These are phyloP conservation scores for Syrrhaptes paradoxus DNA, from an alignment of 2,113 vertebrate genomes.

Conservation along the genomic window DNA sequence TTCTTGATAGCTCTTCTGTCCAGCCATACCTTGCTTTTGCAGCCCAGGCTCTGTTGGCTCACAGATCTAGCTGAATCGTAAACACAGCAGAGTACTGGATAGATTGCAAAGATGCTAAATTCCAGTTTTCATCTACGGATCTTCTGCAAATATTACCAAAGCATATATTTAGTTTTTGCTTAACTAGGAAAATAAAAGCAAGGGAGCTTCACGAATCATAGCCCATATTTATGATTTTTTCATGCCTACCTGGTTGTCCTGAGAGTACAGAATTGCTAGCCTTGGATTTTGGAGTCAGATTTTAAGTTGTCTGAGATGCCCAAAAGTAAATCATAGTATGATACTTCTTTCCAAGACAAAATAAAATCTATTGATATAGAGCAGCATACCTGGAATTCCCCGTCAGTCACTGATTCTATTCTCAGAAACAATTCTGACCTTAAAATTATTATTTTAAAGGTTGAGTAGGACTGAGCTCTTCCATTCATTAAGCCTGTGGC, in stretches of 20 bases:
- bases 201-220: not conserved
- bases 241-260: not conserved
- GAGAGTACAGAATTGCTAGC: not conserved
- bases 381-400: not conserved
- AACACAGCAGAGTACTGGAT: not conserved
- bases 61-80: not conserved
- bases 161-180: not conserved
- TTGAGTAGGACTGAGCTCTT: not conserved
- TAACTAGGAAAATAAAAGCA: not conserved
- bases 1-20: not conserved
- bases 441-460: not conserved
- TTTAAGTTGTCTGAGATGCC: not conserved
- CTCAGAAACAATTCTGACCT: not conserved
- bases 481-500: not conserved
- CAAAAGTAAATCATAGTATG: not conserved
- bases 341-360: not conserved
- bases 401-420: not conserved
- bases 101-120: not conserved
- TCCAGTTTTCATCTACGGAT: not conserved
- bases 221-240: not conserved
- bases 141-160: not conserved
- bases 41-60: not conserved
- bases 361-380: not conserved
- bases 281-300: not conserved
- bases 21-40: not conserved